Evolutionary conservation across 2,113 vertebrate species (phyloP).

Genomic region (Platanista minor): DNA sequence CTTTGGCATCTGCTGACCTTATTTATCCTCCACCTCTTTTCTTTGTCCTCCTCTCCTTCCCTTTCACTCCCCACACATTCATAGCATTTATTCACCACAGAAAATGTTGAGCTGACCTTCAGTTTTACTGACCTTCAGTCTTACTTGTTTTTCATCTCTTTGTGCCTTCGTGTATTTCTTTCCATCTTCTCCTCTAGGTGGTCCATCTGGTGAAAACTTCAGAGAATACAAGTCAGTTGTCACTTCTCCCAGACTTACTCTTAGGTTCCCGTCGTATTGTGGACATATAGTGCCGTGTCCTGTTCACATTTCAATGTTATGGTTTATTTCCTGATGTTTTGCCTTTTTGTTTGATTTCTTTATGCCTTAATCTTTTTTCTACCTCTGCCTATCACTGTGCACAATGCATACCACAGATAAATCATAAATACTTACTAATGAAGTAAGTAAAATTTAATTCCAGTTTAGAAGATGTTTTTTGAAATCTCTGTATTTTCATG

Average conservation of each 20-base stretch:
- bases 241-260: neutral
- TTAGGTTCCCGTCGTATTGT: neutral
- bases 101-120: neutral
- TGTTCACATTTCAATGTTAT: neutral
- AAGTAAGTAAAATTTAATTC: constrained; percentile 14
- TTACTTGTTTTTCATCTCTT: neutral
- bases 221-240: neutral
- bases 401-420: neutral
- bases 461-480: neutral
- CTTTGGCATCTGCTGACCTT: neutral
- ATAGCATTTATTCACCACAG: neutral
- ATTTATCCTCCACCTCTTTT: neutral
- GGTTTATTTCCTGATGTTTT: neutral
- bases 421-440: neutral
- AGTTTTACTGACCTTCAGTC: neutral
- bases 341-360: neutral
- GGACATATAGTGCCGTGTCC: neutral
- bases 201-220: neutral
- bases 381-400: neutral
- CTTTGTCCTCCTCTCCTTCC: neutral
- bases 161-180: neutral
- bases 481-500: constrained; percentile 15
- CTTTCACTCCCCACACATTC: neutral
- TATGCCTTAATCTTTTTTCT: neutral
- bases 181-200: neutral